phyloP scores from a whole-genome alignment of 2,113 vertebrate species.

The Gila orcuttii region DNA sequence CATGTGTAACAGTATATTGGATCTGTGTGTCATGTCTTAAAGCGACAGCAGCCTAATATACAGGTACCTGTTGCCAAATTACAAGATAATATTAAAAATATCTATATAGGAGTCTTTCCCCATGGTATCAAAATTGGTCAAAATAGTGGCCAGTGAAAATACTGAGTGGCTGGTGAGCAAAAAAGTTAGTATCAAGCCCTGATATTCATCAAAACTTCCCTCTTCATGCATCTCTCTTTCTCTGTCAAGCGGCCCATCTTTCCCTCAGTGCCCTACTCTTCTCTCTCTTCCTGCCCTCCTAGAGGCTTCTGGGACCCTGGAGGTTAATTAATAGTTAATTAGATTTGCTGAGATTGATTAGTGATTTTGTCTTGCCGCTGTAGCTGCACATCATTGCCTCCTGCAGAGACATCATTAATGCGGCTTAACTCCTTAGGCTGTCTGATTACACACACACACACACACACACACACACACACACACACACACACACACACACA shows the following conservation, averaged over 20 bases:
- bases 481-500: not conserved
- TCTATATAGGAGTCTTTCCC: too few species aligned
- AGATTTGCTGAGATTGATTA: conserved; percentile 86
- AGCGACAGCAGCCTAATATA: too few species aligned
- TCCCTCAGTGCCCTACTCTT: conserved; percentile 35
- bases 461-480: conserved; percentile 29
- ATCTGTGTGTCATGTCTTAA: too few species aligned
- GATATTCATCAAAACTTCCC: too few species aligned
- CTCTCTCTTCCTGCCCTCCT: conserved; percentile 48
- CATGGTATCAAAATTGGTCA: too few species aligned
- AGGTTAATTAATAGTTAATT: conserved; percentile 86
- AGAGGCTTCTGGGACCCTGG: conserved; percentile 67
- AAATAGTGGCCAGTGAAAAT: too few species aligned
- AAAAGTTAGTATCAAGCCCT: too few species aligned
- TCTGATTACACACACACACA: conserved; percentile 75
- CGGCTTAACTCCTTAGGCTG: conserved; percentile 77
- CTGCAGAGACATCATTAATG: conserved; percentile 83
- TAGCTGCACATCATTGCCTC: conserved; percentile 81
- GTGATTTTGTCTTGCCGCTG: conserved; percentile 80
- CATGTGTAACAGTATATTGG: too few species aligned
- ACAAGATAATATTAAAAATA: too few species aligned
- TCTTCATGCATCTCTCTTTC: conserved; percentile 1
- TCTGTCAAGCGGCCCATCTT: conserved; percentile 47
- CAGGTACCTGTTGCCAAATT: too few species aligned
- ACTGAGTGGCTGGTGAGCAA: too few species aligned